Evolutionary conservation across 2,888 invertebrate genomes (phyloP), one percentile per base, ranked within the genome.

Genomic region (Troilus luridus): DNA sequence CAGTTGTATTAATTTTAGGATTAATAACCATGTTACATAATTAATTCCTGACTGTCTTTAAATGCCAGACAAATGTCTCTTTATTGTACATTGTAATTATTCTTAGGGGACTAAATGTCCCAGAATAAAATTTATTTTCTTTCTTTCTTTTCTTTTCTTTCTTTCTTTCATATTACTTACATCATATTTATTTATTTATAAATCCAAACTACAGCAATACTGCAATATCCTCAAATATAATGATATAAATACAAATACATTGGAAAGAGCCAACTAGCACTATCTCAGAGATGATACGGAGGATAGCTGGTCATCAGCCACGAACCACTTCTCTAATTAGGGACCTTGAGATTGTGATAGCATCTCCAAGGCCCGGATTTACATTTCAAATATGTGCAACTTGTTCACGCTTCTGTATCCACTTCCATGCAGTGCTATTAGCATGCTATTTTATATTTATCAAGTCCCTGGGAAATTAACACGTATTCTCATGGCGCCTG

Each of bases 261-360:
- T 77, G 1, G 41, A 77, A 77, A 12, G 27, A 77, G 72, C 5
- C 72, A 77, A 41, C 41, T 27, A 41, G 24, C 72, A 77, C 19
- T 77, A 41, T 77, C 72, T 41, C 19, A 77, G 27, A 77, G 72
- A 77, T 77, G 72, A 27, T 7, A 1, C 27, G 72, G 27, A 72
- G 72, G 72, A 17, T n/a, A 85, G 85, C n/a, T 85, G 85, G 21
- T 56, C 56, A 85, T 58, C 85, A 85, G 56, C 56, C 56, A 54
- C 81, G 85, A 85, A 58, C 54, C 56, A 77, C 41, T 77, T 77
- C 72, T 77, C 27, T 77, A 77, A 85, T 85, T 85, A 85, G 85
- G 14, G 56, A 54, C 81, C 21, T 67, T 27, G 19, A 54, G 0
- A 19, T 11, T 6, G 56, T n/a, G 85, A 85, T 85, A 58, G 11